A percentile compares a stretch with the other conserved stretches of the same genome.
These are phyloP conservation scores for Apodemia duryi DNA, from an alignment of 2,888 invertebrate genomes.

Conservation along the genomic window DNA sequence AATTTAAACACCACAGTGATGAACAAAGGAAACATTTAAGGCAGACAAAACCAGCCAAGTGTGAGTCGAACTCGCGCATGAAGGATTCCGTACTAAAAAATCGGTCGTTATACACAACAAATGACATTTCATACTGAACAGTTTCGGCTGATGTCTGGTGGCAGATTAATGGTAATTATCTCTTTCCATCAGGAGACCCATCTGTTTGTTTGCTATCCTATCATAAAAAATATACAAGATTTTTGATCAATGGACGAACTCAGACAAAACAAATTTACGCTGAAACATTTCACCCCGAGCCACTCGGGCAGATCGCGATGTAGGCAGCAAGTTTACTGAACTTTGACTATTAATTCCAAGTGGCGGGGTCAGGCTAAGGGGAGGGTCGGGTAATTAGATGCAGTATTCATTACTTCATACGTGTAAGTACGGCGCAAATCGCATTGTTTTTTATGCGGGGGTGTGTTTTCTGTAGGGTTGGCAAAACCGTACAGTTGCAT, in stretches of 20 bases:
- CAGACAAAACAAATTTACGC: not conserved
- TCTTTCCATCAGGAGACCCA: too few relatives aligned
- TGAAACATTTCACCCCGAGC: conserved; percentile 8
- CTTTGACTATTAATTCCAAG: conserved; percentile 8
- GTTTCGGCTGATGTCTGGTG: too few relatives aligned
- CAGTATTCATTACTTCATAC: conserved; percentile 14
- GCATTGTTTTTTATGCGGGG: conserved; percentile 7
- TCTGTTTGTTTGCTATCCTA: not conserved
- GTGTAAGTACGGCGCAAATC: conserved; percentile 11
- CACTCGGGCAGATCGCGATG: conserved; percentile 10
- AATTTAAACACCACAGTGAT: too few relatives aligned
- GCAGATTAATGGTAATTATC: too few relatives aligned
- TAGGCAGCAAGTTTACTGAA: conserved; percentile 14
- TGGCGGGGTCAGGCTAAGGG: conserved; percentile 9
- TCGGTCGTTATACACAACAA: too few relatives aligned
- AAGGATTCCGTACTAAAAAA: too few relatives aligned
- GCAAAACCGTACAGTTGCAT: not conserved
- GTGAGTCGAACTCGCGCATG: too few relatives aligned
- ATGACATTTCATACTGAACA: too few relatives aligned
- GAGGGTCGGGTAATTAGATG: conserved; percentile 15
- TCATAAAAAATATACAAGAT: not conserved
- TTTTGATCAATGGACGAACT: not conserved
- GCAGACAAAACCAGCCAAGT: too few relatives aligned
- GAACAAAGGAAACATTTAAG: too few relatives aligned
- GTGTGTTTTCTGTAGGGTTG: conserved; percentile 3